Conservation (phyloP, 2,797 vertebrate species). For the Propithecus perrieri region DNA sequence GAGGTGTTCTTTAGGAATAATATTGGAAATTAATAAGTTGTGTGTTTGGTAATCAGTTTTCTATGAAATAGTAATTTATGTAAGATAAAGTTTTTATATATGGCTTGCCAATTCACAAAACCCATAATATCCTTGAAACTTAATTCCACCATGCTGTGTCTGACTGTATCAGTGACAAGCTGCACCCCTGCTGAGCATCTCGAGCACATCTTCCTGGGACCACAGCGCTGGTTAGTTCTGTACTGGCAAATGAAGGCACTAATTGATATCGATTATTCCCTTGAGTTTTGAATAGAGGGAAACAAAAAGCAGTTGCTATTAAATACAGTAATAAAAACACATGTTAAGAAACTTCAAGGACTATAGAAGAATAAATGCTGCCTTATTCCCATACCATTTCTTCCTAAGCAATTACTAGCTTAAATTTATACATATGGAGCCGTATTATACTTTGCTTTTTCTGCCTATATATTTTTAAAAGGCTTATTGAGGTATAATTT, state of each 20-base stretch:
- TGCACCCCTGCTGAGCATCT: not conserved
- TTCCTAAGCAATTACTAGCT: not conserved
- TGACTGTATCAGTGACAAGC: not conserved
- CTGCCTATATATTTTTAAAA: not conserved
- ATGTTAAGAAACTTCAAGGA: not conserved
- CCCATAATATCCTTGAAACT: not conserved
- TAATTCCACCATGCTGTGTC: not conserved
- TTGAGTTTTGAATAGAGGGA: not conserved
- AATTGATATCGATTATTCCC: not conserved
- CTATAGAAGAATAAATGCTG: not conserved
- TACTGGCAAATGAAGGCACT: not conserved
- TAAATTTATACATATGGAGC: not conserved
- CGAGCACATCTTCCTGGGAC: not conserved
- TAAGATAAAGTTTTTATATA: constrained; percentile 4
- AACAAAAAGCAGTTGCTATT: not conserved
- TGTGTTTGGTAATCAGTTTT: not conserved
- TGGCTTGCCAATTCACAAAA: not conserved
- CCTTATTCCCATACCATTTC: not conserved
- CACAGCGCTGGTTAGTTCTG: not conserved
- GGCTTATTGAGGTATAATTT: not conserved
- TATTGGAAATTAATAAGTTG: not conserved
- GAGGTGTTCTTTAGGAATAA: not conserved
- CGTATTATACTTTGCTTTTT: not conserved
- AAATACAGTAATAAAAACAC: constrained; percentile 13
- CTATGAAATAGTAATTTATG: not conserved